A percentile compares a stretch with the other conserved stretches of the same genome.
phyloP scores from a whole-genome alignment of 2,113 vertebrate species.

The Paramormyrops kingsleyae region DNA sequence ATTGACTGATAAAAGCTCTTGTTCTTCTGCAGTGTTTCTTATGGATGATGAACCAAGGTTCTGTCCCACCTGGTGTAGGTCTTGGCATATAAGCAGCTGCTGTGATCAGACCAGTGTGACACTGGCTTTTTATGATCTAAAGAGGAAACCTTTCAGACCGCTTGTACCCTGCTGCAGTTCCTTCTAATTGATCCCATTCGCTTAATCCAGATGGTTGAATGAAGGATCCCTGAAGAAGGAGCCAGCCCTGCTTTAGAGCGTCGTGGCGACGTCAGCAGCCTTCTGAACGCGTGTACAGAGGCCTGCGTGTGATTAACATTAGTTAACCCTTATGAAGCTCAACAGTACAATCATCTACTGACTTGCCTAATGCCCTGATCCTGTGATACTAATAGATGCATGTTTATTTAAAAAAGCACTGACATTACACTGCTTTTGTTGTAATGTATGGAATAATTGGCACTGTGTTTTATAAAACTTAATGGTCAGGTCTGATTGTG shows the following conservation, averaged over 20 bases:
- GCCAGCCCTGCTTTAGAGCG: conserved; percentile 25
- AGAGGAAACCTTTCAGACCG: conserved; percentile 38
- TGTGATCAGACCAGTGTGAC: neutral
- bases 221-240: conserved; percentile 26
- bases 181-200: conserved; percentile 57
- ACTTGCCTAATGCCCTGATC: conserved; percentile 49
- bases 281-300: conserved; percentile 22
- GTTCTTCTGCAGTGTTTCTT: neutral
- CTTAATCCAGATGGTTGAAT: conserved; percentile 47
- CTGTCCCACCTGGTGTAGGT: neutral
- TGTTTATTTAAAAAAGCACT: neutral
- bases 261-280: conserved; percentile 55
- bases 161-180: conserved; percentile 47
- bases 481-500: neutral
- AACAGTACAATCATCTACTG: conserved; percentile 27
- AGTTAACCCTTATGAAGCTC: conserved; percentile 45
- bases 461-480: neutral
- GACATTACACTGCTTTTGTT: neutral
- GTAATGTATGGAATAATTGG: neutral
- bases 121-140: neutral
- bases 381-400: neutral
- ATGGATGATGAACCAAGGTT: neutral
- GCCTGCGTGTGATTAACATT: conserved; percentile 29
- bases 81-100: neutral
- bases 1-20: neutral